Base-by-base conservation (phyloP, 2,797 vertebrate genomes). In the Scleropages formosus region DNA sequence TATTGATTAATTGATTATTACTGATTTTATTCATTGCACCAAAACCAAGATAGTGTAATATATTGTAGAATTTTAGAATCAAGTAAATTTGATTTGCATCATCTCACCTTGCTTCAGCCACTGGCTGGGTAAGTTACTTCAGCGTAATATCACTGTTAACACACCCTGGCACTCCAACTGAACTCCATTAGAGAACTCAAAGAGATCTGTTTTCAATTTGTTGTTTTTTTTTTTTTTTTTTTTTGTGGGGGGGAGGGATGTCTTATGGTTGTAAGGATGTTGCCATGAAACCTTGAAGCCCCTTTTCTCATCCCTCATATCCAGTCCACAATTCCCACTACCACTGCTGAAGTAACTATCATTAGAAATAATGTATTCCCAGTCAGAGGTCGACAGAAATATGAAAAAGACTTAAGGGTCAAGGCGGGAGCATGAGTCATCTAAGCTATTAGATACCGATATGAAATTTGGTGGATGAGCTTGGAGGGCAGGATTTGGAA, bases 121-220 rank as follows among this genome's bases (percentile, higher is more conserved):
- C 62, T 84, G 69, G 62, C 39, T 83, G 82, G 85, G 83, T 86
- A 80, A 58, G 3, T 18, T 62, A 70, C 61, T 58, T 60, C 62
- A 46, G 56, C 13, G 62, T 77, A 73, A 79, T 84, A 78, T 79
- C 75, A 71, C 75, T 46, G n/a, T 68, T 83, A 12, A 0, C 80
- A 44, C 69, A 72, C 73, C 78, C 18, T 46, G 9, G 58, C 49
- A 64, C 72, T 83, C 82, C 75, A 72, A 49, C n/a, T 78, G 78
- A 71, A 78, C 22, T 60, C 65, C 60, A 67, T 3, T 0, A 31
- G 8, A 16, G 12, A 53, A 69, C 73, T 73, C 75, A 62, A 73
- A 85, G 85, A 83, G 82, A 73, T 74, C 83, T 83, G 84, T 84
- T 90, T 89, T 0, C 16, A 81, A 88, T 89, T 86, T 84, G 86